A percentile compares a stretch with the other conserved stretches of the same genome.
Conservation (phyloP, 2,113 vertebrate genomes). For the Tauraco erythrolophus region DNA sequence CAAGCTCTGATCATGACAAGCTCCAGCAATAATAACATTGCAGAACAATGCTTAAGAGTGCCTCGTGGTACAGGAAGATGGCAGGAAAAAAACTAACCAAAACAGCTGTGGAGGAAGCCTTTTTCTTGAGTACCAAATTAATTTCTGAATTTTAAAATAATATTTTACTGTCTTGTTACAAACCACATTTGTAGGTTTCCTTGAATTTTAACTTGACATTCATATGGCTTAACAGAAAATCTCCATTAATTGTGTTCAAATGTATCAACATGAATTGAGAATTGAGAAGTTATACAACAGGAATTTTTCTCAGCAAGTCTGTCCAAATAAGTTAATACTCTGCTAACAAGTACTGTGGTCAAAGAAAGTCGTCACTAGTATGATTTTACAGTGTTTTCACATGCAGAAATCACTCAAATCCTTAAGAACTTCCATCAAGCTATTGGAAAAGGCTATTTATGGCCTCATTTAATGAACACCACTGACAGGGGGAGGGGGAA, state of each 20-base stretch:
- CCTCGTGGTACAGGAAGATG: background rate
- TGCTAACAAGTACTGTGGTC: background rate
- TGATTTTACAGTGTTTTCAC: background rate
- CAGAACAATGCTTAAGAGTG: background rate
- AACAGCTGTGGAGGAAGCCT: background rate
- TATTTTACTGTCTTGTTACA: background rate
- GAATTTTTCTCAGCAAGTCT: background rate
- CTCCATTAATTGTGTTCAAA: background rate
- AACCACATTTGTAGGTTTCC: background rate
- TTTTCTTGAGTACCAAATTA: background rate
- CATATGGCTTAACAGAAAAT: background rate
- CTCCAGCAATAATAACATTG: constrained; percentile 29
- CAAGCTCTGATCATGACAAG: background rate
- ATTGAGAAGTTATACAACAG: background rate
- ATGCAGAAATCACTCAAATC: background rate
- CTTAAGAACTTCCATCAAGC: background rate
- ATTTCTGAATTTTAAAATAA: constrained; percentile 11
- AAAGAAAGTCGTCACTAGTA: background rate
- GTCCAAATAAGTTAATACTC: background rate
- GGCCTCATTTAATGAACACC: background rate
- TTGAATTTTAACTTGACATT: background rate
- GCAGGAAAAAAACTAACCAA: background rate
- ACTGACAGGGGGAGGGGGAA: background rate
- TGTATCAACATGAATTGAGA: background rate
- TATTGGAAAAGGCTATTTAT: background rate